Base-by-base conservation (phyloP, 2,797 vertebrate species). In the Xerus rutilus region DNA sequence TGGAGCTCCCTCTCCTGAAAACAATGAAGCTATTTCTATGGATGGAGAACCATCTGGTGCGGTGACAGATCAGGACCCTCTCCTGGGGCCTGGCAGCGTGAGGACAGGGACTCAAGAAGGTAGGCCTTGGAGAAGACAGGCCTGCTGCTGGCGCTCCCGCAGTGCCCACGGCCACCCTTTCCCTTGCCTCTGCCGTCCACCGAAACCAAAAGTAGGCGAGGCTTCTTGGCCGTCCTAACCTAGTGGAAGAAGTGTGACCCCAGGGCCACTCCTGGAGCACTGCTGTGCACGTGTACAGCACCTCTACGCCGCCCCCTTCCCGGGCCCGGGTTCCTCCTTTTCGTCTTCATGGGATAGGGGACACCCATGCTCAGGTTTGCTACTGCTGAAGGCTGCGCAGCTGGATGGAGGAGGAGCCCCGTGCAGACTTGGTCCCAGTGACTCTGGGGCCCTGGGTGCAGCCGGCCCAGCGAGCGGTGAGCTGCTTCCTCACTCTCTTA, bases 11-110 rank as follows among this genome's bases (percentile, higher is more conserved):
- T 72, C 87, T 86, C 21, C 30, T 2, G 74, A 28, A 95, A 85
- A 97, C 95, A 95, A 64, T 91, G 84, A 90, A 45, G 43, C 70
- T 28, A 8, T 30, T 43, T 62, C 39, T 91, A 0, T 21, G 23
- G 67, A 13, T 12, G 64, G 35, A 32, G 64, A 70, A 15, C 74
- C 84, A 20, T n/a, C 89, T 89, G 88, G 35, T 25, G 32, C 15
- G 64, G 13, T 4, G 74, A 47, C 6, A 28, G 5, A 6, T 25
- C 15, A 64, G 69, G 14, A 25, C 67, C 72, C 20, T 47, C 45
- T 45, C 39, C n/a, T 0, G 15, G n/a, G 65, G 14, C 52, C 64
- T 10, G 54, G n/a, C 6, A 1, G 30, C 69, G 57, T 57, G 64
- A 30, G 83, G 78, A 11, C 21, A 9, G 91, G 84, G 70, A 77